phyloP scores from a whole-genome alignment of 2,113 vertebrate genomes.

The Equus quagga region DNA sequence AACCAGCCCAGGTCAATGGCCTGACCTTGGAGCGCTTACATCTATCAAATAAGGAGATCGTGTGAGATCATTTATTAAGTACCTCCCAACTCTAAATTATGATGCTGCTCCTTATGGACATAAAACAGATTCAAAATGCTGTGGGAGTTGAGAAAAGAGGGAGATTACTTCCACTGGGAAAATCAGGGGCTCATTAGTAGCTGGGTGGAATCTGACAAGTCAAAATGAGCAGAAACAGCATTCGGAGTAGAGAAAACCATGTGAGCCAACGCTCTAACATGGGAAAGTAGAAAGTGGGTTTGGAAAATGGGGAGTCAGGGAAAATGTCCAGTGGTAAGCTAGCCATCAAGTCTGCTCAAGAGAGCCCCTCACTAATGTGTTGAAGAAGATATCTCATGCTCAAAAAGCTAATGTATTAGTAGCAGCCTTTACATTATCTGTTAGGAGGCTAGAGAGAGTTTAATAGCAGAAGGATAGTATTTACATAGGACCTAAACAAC shows the following conservation, averaged over 20 bases:
- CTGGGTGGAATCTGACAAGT: neutral
- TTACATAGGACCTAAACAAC: neutral
- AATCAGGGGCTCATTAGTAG: neutral
- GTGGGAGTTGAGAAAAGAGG: neutral
- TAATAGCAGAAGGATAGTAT: neutral
- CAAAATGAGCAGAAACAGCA: neutral
- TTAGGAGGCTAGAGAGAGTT: neutral
- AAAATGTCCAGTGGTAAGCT: neutral
- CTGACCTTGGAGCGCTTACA: neutral
- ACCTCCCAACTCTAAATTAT: neutral
- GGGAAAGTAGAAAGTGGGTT: neutral
- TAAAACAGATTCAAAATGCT: neutral
- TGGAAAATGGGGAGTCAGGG: neutral
- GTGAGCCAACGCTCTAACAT: rapidly evolving
- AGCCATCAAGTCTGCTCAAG: neutral
- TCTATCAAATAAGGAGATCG: neutral
- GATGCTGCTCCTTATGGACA: neutral
- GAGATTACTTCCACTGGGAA: neutral
- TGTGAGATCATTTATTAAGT: neutral
- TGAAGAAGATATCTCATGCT: neutral
- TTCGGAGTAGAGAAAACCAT: neutral
- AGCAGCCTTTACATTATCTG: neutral
- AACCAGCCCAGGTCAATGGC: neutral
- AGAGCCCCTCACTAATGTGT: neutral
- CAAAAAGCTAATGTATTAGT: neutral